These are phyloP conservation scores for Troides helena DNA, from an alignment of 2,888 invertebrate genomes.

Conservation along the genomic window DNA sequence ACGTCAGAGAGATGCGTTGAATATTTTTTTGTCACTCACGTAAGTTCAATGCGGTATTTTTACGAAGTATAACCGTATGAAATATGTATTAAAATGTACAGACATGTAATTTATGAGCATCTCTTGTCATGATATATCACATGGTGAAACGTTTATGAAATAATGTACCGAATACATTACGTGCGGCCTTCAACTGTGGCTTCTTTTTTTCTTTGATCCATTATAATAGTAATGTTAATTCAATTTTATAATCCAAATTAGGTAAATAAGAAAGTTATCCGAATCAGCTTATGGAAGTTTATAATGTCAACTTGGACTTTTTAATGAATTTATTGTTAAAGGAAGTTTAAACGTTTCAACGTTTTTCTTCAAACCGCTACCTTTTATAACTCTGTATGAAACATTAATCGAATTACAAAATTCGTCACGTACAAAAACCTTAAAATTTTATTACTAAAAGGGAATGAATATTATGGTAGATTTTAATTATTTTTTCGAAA, in stretches of 20 bases:
- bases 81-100: slow-evolving; percentile 30
- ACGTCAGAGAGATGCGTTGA: slow-evolving; percentile 15
- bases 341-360: too few relatives aligned
- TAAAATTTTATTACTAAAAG: too few relatives aligned
- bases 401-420: too few relatives aligned
- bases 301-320: neutral
- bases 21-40: slow-evolving; percentile 27
- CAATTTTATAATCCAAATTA: slow-evolving; percentile 16
- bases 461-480: too few relatives aligned
- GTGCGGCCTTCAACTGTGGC: neutral
- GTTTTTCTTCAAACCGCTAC: too few relatives aligned
- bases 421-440: too few relatives aligned
- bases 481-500: too few relatives aligned
- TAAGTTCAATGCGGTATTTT: slow-evolving; percentile 26
- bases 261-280: neutral
- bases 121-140: slow-evolving; percentile 27
- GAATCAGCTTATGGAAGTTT: too few relatives aligned
- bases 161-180: slow-evolving; percentile 14
- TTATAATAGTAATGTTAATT: slow-evolving; percentile 3
- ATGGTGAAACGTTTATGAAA: slow-evolving; percentile 19
- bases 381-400: too few relatives aligned
- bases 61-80: slow-evolving; percentile 21
- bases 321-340: too few relatives aligned
- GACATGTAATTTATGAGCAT: slow-evolving; percentile 26
- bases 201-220: neutral